Conservation (phyloP, 2,797 vertebrate species). For the Sebastes wilsoni region DNA sequence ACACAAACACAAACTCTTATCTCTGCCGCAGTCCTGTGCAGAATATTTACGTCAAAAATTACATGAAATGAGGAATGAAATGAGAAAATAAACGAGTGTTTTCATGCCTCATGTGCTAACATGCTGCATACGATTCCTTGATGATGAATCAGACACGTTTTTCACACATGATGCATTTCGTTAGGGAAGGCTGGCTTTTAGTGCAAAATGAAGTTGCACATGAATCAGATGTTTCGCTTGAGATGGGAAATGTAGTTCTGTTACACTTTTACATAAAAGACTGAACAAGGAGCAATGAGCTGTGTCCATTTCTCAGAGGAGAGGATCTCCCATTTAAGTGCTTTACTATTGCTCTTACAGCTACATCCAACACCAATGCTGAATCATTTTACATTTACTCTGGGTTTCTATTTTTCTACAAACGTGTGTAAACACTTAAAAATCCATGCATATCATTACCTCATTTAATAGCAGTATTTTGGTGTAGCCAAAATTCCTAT, state of each 20-base stretch:
- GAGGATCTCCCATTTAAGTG: not conserved
- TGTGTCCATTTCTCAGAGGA: not conserved
- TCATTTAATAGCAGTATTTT: not conserved
- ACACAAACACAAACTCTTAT: slow-evolving; percentile 44
- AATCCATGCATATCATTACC: not conserved
- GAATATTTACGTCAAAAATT: slow-evolving; percentile 49
- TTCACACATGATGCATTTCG: not conserved
- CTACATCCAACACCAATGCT: not conserved
- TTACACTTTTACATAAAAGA: not conserved
- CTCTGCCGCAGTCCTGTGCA: slow-evolving; percentile 16
- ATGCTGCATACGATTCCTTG: not conserved
- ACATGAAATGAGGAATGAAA: slow-evolving; percentile 34
- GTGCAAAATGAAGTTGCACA: not conserved
- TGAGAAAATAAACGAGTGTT: slow-evolving; percentile 16
- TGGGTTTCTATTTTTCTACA: not conserved
- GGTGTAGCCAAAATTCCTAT: not conserved
- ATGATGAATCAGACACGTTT: not conserved
- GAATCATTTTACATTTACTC: not conserved
- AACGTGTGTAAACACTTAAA: slow-evolving; percentile 1
- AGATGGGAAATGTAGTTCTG: not conserved
- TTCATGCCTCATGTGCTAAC: not conserved
- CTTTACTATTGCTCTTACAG: not conserved
- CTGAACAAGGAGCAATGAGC: not conserved
- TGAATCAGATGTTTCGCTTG: not conserved
- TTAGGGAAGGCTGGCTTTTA: not conserved